phyloP scores from a whole-genome alignment of 2,113 vertebrate species.

The Pygathrix nemaeus region DNA sequence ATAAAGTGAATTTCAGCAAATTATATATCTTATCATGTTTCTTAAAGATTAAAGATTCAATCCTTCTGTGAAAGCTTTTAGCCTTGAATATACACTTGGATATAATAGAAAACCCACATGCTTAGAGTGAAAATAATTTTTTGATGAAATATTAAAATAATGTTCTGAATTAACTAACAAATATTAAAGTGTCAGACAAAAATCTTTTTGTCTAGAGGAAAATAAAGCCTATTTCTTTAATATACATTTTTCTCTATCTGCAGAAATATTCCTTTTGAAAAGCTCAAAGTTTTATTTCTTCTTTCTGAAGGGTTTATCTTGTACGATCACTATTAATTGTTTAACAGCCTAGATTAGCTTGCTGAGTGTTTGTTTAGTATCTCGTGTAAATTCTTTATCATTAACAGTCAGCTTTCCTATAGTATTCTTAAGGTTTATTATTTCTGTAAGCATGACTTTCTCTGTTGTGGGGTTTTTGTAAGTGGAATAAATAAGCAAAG shows the following conservation, averaged over 20 bases:
- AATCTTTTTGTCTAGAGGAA: constrained; percentile 54
- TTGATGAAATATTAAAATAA: constrained; percentile 66
- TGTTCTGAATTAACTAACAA: constrained; percentile 59
- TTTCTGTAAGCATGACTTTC: constrained; percentile 56
- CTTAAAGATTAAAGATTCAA: constrained; percentile 55
- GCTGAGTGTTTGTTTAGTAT: constrained; percentile 61
- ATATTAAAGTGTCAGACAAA: constrained; percentile 45
- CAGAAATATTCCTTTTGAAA: constrained; percentile 58
- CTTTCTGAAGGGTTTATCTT: constrained; percentile 53
- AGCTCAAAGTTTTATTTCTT: not conserved
- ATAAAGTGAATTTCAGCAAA: constrained; percentile 64
- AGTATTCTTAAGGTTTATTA: constrained; percentile 69
- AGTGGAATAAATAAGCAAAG: constrained; percentile 1
- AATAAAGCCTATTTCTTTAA: constrained; percentile 31
- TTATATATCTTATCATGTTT: constrained; percentile 49
- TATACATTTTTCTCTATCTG: constrained; percentile 11
- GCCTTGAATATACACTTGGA: constrained; percentile 8
- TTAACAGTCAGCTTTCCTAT: constrained; percentile 50
- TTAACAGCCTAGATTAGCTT: constrained; percentile 64
- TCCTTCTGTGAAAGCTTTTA: constrained; percentile 43
- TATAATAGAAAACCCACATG: constrained; percentile 39
- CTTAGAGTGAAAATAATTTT: constrained; percentile 56
- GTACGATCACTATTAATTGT: constrained; percentile 65
- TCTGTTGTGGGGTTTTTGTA: not conserved
- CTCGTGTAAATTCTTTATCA: constrained; percentile 67